Evolutionary conservation across 2,797 vertebrate genomes (phyloP), one percentile per base, ranked within the genome.

Genomic region (Basileuterus tristriatus): DNA sequence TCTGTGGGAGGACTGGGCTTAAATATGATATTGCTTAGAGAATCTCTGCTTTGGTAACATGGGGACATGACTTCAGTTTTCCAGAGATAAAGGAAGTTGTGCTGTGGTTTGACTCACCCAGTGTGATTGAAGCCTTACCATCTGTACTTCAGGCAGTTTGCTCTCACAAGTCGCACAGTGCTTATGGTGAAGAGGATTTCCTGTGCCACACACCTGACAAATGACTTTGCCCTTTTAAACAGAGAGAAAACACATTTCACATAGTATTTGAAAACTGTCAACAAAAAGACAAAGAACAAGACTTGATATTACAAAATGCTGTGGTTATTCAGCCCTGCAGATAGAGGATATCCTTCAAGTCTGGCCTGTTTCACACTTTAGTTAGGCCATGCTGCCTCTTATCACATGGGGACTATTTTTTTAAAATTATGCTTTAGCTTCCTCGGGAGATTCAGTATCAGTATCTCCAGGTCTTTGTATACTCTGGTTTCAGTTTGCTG

Each of bases 121-220:
- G 21, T 8, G 30, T 18, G 15, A 60, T 2, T 37, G 69, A 53
- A 59, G 11, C 62, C 98, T 97, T 98, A 99, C 98, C 95, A 15
- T 97, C 32, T 94, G 91, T n/a, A 96, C 65, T 53, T 97, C 96
- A 74, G 97, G 97, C 64, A 99, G 97, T 58, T 69, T 89, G 69
- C 95, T 97, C 97, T 99, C 99, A 79, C 99, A 99, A 86, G 98
- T 98, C 47, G 98, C 97, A 96, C 99, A 99, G 85, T 93, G 95
- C 62, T 97, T 97, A 69, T 98, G 87, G 91, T 98, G 97, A 69
- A 95, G 95, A 12, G 98, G 99, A 96, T 99, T 99, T 91, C 98
- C 98, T 32, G 98, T 98, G 84, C 99, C 99, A 97, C 99, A 99
- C 9, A 53, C 96, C 39, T 60, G 94, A 97, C 99, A 99, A 91